These are phyloP conservation scores for Vombatus ursinus DNA, from an alignment of 2,113 vertebrate genomes.

Conservation along the genomic window DNA sequence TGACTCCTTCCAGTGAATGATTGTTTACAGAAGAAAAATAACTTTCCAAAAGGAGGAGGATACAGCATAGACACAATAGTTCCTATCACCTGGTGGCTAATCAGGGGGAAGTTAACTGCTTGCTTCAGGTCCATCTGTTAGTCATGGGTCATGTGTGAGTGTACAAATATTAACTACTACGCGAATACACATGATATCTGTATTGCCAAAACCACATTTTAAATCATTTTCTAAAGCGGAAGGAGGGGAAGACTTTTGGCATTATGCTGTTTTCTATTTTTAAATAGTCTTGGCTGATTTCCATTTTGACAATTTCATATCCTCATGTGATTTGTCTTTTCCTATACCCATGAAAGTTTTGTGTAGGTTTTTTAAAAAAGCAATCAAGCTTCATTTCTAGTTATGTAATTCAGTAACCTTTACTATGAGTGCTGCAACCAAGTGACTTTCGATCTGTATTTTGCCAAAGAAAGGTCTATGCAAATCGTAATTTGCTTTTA, in stretches of 20 bases:
- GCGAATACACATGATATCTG: background rate
- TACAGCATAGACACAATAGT: background rate
- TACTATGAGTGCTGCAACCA: constrained; percentile 6
- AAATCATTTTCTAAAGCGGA: constrained; percentile 5
- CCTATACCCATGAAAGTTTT: background rate
- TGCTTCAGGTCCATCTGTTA: background rate
- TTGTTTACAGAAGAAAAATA: constrained; percentile 18
- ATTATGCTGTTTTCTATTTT: background rate
- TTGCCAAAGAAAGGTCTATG: background rate
- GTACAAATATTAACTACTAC: background rate
- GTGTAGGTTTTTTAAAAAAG: constrained; percentile 24
- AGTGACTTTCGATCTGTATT: constrained; percentile 3
- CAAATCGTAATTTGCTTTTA: constrained; percentile 24
- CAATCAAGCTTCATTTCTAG: constrained; percentile 43
- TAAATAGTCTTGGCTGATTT: background rate
- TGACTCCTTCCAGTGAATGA: constrained; percentile 15
- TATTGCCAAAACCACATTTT: background rate
- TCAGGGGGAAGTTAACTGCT: constrained; percentile 16
- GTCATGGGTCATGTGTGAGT: constrained; percentile 18
- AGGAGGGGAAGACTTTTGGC: background rate
- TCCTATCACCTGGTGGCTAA: constrained; percentile 15
- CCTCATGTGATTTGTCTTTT: constrained; percentile 25
- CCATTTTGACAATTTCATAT: constrained; percentile 20
- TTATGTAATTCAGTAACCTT: constrained; percentile 9
- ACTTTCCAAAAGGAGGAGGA: background rate